Evolutionary conservation across 2,797 vertebrate species (phyloP).

Genomic region (Coilia nasus): DNA sequence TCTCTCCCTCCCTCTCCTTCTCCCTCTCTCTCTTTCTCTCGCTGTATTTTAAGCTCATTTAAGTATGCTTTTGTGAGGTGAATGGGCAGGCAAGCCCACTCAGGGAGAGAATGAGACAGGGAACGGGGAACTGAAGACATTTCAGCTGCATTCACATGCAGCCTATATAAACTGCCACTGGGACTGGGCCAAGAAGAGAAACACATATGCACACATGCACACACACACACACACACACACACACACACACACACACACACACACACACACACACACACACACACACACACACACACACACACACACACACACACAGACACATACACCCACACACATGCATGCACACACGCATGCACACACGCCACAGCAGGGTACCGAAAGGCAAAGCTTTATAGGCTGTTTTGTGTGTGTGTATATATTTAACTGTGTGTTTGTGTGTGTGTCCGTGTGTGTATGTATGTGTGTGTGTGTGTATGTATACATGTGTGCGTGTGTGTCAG

Average conservation of each 20-base stretch:
- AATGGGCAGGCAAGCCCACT: slow-evolving; percentile 80
- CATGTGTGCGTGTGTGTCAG: neutral
- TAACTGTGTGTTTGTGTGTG: neutral
- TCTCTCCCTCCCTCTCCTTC: neutral
- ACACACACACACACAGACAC: too few relatives aligned
- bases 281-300: too few relatives aligned
- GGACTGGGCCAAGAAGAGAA: slow-evolving; percentile 73
- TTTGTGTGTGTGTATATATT: neutral
- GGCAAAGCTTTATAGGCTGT: slow-evolving; percentile 3
- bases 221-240: slow-evolving; percentile 50
- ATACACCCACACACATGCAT: too few relatives aligned
- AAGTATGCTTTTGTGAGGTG: slow-evolving; percentile 80
- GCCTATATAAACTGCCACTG: slow-evolving; percentile 79
- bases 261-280: neutral
- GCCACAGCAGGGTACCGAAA: neutral
- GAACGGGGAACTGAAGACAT: slow-evolving; percentile 85
- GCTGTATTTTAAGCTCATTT: slow-evolving; percentile 70
- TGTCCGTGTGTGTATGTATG: neutral
- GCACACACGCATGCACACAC: neutral
- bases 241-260: slow-evolving; percentile 1
- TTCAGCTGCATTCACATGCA: slow-evolving; percentile 83
- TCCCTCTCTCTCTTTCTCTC: neutral
- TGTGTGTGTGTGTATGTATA: slow-evolving; percentile 3
- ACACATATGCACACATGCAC: slow-evolving; percentile 47
- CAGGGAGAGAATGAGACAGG: slow-evolving; percentile 80